Evolutionary conservation across 2,113 vertebrate species (phyloP).

Genomic region (Onychostoma macrolepis): DNA sequence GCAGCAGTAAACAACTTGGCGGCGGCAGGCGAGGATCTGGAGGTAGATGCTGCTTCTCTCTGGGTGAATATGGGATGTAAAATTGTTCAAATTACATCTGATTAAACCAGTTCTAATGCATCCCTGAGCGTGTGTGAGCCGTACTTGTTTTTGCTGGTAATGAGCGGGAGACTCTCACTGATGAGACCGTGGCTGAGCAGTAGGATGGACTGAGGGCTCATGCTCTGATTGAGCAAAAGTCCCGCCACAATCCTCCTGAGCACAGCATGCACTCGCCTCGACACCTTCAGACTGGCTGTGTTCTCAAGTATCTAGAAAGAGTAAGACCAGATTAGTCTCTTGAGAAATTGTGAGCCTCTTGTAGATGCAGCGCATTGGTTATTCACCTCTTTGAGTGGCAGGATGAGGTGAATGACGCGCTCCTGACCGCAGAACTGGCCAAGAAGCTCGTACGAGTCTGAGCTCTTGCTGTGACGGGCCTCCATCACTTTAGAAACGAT

Average conservation of each 20-base stretch:
- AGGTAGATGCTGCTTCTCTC: constrained; percentile 70
- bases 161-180: constrained; percentile 91
- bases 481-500: constrained; percentile 97
- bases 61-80: constrained; percentile 44
- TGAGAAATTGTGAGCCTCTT: neutral
- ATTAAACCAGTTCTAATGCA: neutral
- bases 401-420: constrained; percentile 85
- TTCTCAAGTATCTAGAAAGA: constrained; percentile 84
- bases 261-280: constrained; percentile 85
- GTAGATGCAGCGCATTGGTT: neutral
- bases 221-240: constrained; percentile 83
- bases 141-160: constrained; percentile 90
- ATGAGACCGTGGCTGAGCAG: constrained; percentile 91
- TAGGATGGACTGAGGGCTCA: constrained; percentile 84
- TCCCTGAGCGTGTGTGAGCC: constrained; percentile 27
- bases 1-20: constrained; percentile 91
- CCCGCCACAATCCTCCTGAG: constrained; percentile 85
- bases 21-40: constrained; percentile 88
- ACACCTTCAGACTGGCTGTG: constrained; percentile 86
- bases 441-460: constrained; percentile 92
- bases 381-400: constrained; percentile 94
- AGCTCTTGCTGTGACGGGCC: constrained; percentile 94
- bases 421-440: constrained; percentile 87
- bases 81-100: neutral
- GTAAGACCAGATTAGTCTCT: neutral